Conservation (phyloP, 2,888 invertebrate genomes). For the Nipponacmea schrenckii region DNA sequence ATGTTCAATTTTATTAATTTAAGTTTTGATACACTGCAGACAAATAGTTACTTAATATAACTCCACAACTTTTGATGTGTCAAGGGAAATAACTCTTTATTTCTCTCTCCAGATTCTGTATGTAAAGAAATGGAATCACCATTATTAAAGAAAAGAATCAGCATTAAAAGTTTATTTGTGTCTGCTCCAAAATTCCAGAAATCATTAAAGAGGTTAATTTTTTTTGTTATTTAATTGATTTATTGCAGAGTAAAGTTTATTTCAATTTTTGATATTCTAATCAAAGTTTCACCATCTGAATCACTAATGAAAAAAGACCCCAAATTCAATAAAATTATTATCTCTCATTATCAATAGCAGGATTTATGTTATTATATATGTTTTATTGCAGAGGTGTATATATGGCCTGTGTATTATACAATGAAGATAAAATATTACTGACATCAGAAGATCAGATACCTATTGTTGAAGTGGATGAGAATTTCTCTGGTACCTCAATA, state of each 20-base stretch:
- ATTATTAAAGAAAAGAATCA: slow-evolving; percentile 73
- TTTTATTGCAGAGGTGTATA: slow-evolving; percentile 85
- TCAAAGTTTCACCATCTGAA: too few relatives aligned
- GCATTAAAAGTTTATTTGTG: slow-evolving; percentile 91
- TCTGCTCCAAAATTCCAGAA: slow-evolving; percentile 97
- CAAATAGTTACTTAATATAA: too few relatives aligned
- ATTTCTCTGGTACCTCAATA: slow-evolving; percentile 83
- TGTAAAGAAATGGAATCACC: slow-evolving; percentile 46
- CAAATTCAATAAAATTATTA: too few relatives aligned
- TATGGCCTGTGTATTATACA: slow-evolving; percentile 90
- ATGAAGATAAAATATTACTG: slow-evolving; percentile 93
- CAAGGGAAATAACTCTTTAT: slow-evolving; percentile 1
- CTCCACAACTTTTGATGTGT: neutral
- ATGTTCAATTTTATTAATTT: too few relatives aligned
- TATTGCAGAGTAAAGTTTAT: neutral
- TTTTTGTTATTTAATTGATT: neutral
- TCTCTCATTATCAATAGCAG: too few relatives aligned
- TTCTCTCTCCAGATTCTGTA: slow-evolving; percentile 10
- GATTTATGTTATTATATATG: neutral
- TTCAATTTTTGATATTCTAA: too few relatives aligned
- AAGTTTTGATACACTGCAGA: too few relatives aligned
- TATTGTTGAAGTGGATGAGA: slow-evolving; percentile 96
- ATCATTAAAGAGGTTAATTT: slow-evolving; percentile 79
- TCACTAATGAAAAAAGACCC: too few relatives aligned
- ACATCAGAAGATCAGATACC: slow-evolving; percentile 98